Evolutionary conservation across 2,113 vertebrate species (phyloP), one percentile per base, ranked within the genome.

Genomic region (Grantiella picta): DNA sequence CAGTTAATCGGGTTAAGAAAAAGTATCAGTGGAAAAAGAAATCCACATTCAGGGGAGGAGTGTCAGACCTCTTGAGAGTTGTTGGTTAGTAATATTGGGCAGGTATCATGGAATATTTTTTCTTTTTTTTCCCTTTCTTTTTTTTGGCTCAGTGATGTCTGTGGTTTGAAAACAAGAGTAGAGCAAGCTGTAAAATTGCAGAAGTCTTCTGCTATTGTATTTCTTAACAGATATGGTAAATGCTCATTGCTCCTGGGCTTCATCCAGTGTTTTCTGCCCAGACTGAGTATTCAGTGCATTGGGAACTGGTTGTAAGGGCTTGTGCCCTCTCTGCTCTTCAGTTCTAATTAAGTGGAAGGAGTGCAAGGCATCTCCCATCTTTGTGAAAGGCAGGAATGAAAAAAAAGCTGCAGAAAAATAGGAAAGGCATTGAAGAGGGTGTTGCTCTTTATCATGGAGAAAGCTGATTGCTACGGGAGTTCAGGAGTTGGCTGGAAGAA

Each of bases 1-100:
- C 42, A 73, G 85, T 73, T 97, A 97, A 97, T 94, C 69, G 0
- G 59, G 59, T 94, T 97, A 94, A 88, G 81, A 17, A 91, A 45
- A 70, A 65, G 35, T 70, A 86, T 89, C 59, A 49, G 53, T 70
- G 65, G 76, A 88, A 88, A 60, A 66, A 70, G 54, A 31, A 87
- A 36, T 47, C 27, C 70, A 63, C 4, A 14, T 79, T 69, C 65
- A 87, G 50, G 38, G 65, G 49, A 71, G 36, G 50, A 85, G 27
- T 38, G 53, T 31, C 49, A 82, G 33, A 66, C 23, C 38, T 70
- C 54, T 15, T 21, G 38, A 38, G 57, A 78, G 21, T 3, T 84
- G 20, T 54, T 81, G 28, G 66, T 64, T 57, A 66, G 44, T 60
- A 40, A 63, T 60, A 28, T 3, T 76, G 21, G 42, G 23, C 19